Percentiles rank a stretch among this genome's conserved stretches.
Evolutionary conservation across 2,113 vertebrate genomes (phyloP).

Genomic region (Mandrillus leucophaeus): DNA sequence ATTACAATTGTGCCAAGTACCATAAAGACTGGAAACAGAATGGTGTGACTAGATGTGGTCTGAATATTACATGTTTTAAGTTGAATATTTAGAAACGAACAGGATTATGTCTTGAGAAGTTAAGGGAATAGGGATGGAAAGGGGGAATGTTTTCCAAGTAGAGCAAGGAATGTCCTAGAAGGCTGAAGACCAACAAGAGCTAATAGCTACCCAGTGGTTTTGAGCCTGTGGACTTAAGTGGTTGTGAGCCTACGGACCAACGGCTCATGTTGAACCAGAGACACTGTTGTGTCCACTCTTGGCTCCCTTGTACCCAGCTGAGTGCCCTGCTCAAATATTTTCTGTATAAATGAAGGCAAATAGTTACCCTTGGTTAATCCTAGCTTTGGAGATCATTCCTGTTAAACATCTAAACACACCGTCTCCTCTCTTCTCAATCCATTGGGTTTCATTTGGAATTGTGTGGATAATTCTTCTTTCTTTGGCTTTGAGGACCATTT

Average conservation of each 20-base stretch:
- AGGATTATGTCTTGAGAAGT: background rate
- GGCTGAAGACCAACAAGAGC: background rate
- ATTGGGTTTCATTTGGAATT: background rate
- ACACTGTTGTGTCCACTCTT: background rate
- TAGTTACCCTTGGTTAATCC: background rate
- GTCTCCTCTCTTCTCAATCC: background rate
- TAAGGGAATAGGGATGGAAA: background rate
- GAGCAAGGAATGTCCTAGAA: fast-evolving
- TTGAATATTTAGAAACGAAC: background rate
- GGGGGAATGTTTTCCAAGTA: background rate
- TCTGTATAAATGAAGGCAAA: background rate
- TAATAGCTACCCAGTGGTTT: no score
- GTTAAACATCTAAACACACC: background rate
- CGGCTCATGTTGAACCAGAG: background rate
- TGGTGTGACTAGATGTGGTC: background rate
- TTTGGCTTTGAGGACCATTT: no score
- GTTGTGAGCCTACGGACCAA: background rate
- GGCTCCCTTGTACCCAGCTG: background rate
- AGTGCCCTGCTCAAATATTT: background rate
- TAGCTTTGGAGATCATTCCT: background rate
- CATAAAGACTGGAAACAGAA: background rate
- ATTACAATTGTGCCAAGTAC: background rate
- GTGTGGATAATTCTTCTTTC: no score
- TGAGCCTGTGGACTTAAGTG: no score
- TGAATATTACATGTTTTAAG: background rate